Evolutionary conservation across 2,888 invertebrate species (phyloP).

Genomic region (Sturmia bella): DNA sequence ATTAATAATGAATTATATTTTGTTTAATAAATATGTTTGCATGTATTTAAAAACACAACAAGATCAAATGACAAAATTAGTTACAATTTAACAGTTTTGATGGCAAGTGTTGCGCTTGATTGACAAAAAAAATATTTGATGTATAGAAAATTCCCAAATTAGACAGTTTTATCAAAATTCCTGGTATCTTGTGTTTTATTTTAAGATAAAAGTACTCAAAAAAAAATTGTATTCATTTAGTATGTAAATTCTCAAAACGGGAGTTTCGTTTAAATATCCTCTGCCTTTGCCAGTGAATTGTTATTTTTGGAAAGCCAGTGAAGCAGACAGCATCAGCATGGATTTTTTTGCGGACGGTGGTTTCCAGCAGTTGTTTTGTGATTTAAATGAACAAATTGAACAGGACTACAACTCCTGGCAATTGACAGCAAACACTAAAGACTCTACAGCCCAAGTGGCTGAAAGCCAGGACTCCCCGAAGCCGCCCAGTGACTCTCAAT

Average conservation of each 20-base stretch:
- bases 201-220: conserved; percentile 35
- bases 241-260: conserved; percentile 11
- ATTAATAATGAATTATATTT: conserved; percentile 55
- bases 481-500: no score
- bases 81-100: conserved; percentile 57
- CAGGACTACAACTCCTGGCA: conserved; percentile 38
- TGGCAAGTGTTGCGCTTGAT: conserved; percentile 60
- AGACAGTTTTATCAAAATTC: conserved; percentile 49
- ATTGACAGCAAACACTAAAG: not conserved
- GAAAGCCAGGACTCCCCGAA: no score
- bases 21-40: conserved; percentile 49
- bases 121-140: conserved; percentile 16
- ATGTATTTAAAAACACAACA: conserved; percentile 46
- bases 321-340: conserved; percentile 72
- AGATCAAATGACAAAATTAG: conserved; percentile 60
- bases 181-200: conserved; percentile 23
- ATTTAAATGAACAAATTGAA: conserved; percentile 75
- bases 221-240: not conserved
- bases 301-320: not conserved
- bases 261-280: conserved; percentile 34
- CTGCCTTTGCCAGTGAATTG: no score
- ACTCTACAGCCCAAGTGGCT: not conserved
- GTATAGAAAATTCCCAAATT: not conserved
- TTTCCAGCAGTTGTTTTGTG: conserved; percentile 81
- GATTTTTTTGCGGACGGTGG: conserved; percentile 82